A percentile compares a stretch with the other conserved stretches of the same genome.
Evolutionary conservation across 2,797 vertebrate genomes (phyloP).

Genomic region (Lepilemur ruficaudatus): DNA sequence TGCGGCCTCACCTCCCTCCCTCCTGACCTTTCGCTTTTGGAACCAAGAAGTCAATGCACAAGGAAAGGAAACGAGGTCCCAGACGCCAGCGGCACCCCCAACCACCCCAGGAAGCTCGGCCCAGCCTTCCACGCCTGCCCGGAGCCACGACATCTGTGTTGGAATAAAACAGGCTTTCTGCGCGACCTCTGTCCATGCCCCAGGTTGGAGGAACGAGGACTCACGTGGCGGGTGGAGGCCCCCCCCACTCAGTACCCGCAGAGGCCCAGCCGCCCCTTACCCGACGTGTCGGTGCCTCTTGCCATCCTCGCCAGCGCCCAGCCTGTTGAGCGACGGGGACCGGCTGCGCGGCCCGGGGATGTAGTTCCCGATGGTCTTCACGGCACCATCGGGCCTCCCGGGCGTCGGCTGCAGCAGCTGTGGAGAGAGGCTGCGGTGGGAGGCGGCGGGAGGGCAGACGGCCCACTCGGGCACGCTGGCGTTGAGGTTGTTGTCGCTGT

Average conservation of each 20-base stretch:
- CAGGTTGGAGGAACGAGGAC: no score
- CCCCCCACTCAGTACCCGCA: rapidly evolving
- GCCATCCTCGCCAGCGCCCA: slow-evolving; percentile 93
- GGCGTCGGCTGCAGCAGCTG: slow-evolving; percentile 94
- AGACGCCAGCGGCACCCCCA: rapidly evolving
- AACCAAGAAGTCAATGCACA: rapidly evolving
- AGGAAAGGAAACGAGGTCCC: not conserved
- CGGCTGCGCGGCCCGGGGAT: slow-evolving; percentile 89
- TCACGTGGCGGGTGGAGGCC: rapidly evolving
- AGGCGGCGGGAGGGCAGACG: slow-evolving; percentile 85
- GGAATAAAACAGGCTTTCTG: not conserved
- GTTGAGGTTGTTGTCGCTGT: slow-evolving; percentile 96
- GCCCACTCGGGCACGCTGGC: slow-evolving; percentile 87
- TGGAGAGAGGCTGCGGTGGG: slow-evolving; percentile 95
- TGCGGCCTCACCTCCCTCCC: not conserved
- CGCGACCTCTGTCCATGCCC: rapidly evolving
- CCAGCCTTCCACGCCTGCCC: not conserved
- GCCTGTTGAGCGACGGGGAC: slow-evolving; percentile 94
- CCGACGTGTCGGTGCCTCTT: slow-evolving; percentile 86
- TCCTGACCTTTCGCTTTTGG: rapidly evolving
- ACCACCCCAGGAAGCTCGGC: not conserved
- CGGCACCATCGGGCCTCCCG: slow-evolving; percentile 92
- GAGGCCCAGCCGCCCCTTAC: slow-evolving; percentile 73
- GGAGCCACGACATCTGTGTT: rapidly evolving
- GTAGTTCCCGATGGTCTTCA: slow-evolving; percentile 92